These are phyloP conservation scores for Podotricha telesiphe DNA, from an alignment of 2,888 invertebrate species.

Conservation along the genomic window DNA sequence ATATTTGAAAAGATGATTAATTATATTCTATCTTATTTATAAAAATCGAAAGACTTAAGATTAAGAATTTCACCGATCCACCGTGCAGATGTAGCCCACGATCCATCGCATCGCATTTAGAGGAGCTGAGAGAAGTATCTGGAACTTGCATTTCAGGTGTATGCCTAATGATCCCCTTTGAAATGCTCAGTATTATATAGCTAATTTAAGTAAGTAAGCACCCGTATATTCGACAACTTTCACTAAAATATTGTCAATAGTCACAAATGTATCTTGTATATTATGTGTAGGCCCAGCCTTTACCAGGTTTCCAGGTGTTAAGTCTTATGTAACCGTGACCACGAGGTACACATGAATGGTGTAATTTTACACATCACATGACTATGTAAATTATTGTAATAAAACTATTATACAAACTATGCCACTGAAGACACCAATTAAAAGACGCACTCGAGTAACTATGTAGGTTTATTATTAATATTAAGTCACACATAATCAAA, in stretches of 20 bases:
- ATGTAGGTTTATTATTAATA: conserved; percentile 42
- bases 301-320: conserved; percentile 56
- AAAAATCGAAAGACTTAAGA: no score
- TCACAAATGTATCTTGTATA: conserved; percentile 10
- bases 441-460: conserved; percentile 35
- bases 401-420: conserved; percentile 36
- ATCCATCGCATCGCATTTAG: no score
- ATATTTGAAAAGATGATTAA: no score
- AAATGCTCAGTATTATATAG: background rate
- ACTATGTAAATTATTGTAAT: conserved; percentile 43
- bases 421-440: conserved; percentile 42
- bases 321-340: conserved; percentile 47
- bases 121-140: no score
- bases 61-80: no score
- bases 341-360: conserved; percentile 45
- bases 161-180: background rate
- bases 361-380: conserved; percentile 42
- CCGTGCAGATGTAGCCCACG: no score
- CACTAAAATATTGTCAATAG: conserved; percentile 8
- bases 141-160: background rate
- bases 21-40: no score
- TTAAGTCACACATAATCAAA: conserved; percentile 17
- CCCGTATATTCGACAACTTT: conserved; percentile 16
- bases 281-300: conserved; percentile 33
- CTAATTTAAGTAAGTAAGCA: background rate